Conservation (phyloP, 1,140 invertebrate species). For the Papilio machaon region DNA sequence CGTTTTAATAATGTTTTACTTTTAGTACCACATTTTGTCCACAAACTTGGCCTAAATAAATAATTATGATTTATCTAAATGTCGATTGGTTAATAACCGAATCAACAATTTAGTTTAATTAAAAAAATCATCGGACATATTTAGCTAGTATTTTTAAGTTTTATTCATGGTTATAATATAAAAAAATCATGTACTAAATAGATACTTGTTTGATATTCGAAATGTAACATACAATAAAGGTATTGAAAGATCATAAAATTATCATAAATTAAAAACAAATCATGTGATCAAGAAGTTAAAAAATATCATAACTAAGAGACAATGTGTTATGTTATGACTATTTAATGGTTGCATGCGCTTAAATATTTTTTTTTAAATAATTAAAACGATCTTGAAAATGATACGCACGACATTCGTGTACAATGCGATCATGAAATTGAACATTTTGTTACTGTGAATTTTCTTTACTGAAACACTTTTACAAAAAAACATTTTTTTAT, state of each 20-base stretch:
- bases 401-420: background rate
- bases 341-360: background rate
- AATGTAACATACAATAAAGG: background rate
- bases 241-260: background rate
- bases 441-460: background rate
- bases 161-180: background rate
- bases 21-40: background rate
- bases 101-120: background rate
- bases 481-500: too few relatives aligned
- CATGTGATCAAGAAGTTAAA: background rate
- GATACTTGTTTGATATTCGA: background rate
- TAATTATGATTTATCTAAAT: background rate
- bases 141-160: background rate
- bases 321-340: background rate
- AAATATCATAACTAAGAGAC: background rate
- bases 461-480: too few relatives aligned
- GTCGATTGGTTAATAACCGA: background rate
- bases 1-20: background rate
- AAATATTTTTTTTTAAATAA: background rate
- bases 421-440: background rate
- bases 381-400: background rate
- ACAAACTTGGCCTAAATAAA: background rate
- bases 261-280: background rate
- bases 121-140: background rate
- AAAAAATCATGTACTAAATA: background rate